These are phyloP conservation scores for Perodicticus potto DNA, from an alignment of 2,797 vertebrate species.

Conservation along the genomic window DNA sequence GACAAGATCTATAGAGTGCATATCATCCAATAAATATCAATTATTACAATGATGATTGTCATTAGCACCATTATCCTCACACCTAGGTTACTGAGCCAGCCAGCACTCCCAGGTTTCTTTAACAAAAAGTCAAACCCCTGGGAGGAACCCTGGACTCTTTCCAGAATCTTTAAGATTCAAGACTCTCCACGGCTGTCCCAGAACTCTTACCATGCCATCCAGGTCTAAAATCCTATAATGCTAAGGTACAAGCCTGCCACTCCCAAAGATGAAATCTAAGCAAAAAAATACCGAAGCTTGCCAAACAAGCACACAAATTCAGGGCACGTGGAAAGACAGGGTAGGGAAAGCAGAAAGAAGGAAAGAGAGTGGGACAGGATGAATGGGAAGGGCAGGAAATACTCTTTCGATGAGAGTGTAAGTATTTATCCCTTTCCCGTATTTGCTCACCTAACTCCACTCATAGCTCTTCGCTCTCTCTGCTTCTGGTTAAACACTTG, in stretches of 20 bases:
- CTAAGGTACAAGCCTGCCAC: not conserved
- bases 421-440: not conserved
- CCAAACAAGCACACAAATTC: not conserved
- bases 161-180: conserved; percentile 18
- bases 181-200: not conserved
- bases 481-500: not conserved
- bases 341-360: not conserved
- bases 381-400: not conserved
- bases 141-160: not conserved
- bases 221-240: not conserved
- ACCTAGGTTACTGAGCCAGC: not conserved
- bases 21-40: not conserved
- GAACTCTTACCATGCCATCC: not conserved
- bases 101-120: not conserved
- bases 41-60: not conserved
- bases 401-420: not conserved
- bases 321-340: not conserved
- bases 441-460: not conserved
- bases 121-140: not conserved
- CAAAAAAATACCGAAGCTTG: not conserved
- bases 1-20: not conserved
- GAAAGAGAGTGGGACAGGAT: not conserved
- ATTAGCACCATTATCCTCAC: not conserved
- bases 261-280: not conserved
- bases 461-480: not conserved